Evolutionary conservation across 1,140 invertebrate species (phyloP).

Genomic region (Brachionus asplanchnoidis): DNA sequence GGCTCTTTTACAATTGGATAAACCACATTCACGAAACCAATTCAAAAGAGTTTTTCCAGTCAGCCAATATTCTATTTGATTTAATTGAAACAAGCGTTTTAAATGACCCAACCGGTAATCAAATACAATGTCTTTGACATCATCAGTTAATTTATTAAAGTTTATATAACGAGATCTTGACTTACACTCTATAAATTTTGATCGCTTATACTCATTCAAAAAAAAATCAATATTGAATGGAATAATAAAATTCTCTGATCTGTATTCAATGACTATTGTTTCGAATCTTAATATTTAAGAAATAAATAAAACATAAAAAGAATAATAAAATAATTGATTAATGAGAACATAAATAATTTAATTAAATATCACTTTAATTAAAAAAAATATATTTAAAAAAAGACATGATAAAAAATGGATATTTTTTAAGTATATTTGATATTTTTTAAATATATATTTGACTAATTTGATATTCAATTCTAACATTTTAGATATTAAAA

Average conservation of each 20-base stretch:
- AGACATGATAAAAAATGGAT: too few species aligned
- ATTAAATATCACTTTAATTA: too few species aligned
- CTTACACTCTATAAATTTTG: neutral
- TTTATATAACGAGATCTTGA: neutral
- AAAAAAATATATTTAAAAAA: too few species aligned
- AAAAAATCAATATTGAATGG: neutral
- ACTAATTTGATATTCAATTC: too few species aligned
- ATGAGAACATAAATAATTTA: too few species aligned
- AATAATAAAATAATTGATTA: neutral
- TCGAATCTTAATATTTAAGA: neutral
- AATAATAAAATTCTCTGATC: neutral
- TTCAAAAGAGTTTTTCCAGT: neutral
- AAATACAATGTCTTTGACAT: too few species aligned
- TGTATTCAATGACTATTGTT: neutral
- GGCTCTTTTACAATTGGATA: neutral
- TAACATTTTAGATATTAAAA: too few species aligned
- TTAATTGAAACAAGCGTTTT: neutral
- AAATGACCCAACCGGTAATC: neutral
- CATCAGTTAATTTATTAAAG: neutral
- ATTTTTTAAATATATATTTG: too few species aligned
- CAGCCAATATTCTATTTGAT: neutral
- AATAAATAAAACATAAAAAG: neutral
- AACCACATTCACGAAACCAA: neutral
- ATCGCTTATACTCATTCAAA: neutral
- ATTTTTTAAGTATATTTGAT: too few species aligned